Percentiles rank a stretch among this genome's conserved stretches.
These are phyloP conservation scores for Ectobius pallidus DNA, from an alignment of 2,888 invertebrate species.

Conservation along the genomic window DNA sequence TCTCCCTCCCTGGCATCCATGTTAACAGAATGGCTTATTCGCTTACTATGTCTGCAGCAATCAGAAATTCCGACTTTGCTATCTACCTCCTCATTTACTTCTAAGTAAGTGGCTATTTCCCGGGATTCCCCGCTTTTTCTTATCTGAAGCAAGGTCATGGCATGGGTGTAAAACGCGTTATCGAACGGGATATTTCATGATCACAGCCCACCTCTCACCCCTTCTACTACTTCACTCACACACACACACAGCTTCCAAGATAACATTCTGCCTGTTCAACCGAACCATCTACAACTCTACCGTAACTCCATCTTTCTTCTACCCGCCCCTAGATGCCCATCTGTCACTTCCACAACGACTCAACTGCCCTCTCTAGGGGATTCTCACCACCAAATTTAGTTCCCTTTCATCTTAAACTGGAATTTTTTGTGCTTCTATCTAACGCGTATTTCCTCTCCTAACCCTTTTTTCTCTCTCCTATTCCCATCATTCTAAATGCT, in stretches of 20 bases:
- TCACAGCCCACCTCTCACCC: too few species aligned
- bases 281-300: constrained; percentile 1
- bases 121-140: not conserved
- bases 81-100: not conserved
- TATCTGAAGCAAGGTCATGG: not conserved
- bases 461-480: too few species aligned
- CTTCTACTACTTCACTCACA: too few species aligned
- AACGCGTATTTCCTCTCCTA: too few species aligned
- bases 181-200: not conserved
- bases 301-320: constrained; percentile 3
- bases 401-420: not conserved
- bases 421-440: too few species aligned
- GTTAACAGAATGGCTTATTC: too few species aligned
- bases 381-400: not conserved
- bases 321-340: constrained; percentile 11
- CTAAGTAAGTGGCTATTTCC: constrained; percentile 9
- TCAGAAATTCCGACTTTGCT: too few species aligned
- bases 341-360: constrained; percentile 16
- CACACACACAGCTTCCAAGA: not conserved
- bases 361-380: not conserved
- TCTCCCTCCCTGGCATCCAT: too few species aligned
- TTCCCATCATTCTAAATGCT: too few species aligned
- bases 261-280: not conserved
- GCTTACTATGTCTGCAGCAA: too few species aligned
- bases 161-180: not conserved